Evolutionary conservation across 2,888 invertebrate genomes (phyloP).

Genomic region (Limnephilus auricula): DNA sequence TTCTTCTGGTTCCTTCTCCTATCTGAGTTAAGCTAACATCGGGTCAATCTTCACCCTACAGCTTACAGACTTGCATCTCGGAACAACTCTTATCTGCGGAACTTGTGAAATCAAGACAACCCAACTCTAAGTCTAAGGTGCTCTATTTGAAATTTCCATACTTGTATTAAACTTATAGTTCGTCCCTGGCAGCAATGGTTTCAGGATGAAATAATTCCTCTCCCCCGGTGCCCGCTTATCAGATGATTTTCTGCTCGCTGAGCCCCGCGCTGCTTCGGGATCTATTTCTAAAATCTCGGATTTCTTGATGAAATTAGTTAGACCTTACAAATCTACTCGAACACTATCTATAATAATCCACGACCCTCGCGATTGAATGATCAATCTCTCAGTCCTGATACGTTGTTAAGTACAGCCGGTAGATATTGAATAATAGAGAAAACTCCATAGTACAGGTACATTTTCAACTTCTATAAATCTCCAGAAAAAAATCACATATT

Average conservation of each 20-base stretch:
- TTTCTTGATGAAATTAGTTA: background rate
- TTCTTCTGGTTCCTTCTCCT: too few relatives aligned
- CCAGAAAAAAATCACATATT: too few relatives aligned
- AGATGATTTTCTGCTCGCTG: background rate
- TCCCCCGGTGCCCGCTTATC: slow-evolving; percentile 21
- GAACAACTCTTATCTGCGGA: too few relatives aligned
- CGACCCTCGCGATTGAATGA: background rate
- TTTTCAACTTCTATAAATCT: too few relatives aligned
- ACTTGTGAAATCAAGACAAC: too few relatives aligned
- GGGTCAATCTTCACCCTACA: too few relatives aligned
- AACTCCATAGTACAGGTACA: too few relatives aligned
- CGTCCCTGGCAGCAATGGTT: background rate
- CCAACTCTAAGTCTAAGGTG: too few relatives aligned
- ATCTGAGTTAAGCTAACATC: too few relatives aligned
- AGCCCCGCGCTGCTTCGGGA: background rate
- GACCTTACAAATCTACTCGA: background rate
- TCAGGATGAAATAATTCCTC: background rate
- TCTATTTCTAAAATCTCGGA: background rate
- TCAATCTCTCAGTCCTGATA: background rate
- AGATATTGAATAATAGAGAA: too few relatives aligned
- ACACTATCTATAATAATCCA: background rate
- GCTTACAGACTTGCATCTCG: too few relatives aligned
- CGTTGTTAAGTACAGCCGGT: background rate
- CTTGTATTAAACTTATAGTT: background rate
- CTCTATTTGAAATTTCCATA: background rate